phyloP scores from a whole-genome alignment of 2,113 vertebrate species.

The Riparia riparia region DNA sequence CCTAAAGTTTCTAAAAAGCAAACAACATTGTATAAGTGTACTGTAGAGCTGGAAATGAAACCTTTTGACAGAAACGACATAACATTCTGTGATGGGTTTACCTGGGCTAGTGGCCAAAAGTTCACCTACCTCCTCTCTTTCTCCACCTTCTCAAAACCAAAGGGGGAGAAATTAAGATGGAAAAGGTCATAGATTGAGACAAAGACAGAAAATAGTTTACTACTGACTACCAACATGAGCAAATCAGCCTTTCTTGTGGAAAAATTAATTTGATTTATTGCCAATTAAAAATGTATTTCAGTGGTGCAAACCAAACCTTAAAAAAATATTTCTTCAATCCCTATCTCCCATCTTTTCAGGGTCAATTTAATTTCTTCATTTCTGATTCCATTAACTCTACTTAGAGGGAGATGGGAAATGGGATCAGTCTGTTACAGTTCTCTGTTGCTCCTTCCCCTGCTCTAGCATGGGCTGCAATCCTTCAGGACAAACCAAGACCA shows the following conservation, averaged over 20 bases:
- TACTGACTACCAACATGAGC: accelerated
- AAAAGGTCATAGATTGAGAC: neutral
- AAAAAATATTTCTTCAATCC: neutral
- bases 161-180: neutral
- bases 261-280: neutral
- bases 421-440: neutral
- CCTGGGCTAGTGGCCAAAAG: neutral
- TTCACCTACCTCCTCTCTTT: neutral
- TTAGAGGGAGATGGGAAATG: neutral
- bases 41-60: neutral
- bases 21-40: neutral
- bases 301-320: neutral
- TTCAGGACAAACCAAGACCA: neutral
- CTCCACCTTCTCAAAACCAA: neutral
- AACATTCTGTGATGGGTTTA: neutral
- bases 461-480: neutral
- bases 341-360: neutral
- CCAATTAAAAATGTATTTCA: neutral
- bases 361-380: neutral
- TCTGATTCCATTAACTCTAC: accelerated
- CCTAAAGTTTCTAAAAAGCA: neutral
- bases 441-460: neutral
- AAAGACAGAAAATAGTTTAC: neutral
- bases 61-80: neutral
- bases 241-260: neutral